Base-by-base conservation (phyloP, 2,113 vertebrate species). In the Vulpes vulpes region DNA sequence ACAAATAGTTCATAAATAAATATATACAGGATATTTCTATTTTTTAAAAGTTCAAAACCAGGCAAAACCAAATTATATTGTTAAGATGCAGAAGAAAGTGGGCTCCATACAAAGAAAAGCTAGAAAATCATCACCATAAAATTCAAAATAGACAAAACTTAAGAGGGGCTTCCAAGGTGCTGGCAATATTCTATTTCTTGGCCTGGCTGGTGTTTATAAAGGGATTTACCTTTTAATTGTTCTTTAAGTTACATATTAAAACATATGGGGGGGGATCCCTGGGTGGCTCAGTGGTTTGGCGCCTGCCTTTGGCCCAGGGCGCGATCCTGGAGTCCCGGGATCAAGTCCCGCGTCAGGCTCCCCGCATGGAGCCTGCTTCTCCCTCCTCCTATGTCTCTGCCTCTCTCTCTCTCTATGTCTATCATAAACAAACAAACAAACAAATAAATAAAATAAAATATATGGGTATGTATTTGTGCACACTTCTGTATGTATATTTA, bases 191-290 rank as follows among this genome's bases (percentile, higher is more conserved):
- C 23, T 51, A 62, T 73, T 86, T 96, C 86, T 87, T 90, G 25
- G 65, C 3, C 43, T 90, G 32, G 53, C 9, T 49, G 38, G 65
- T 93, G 30, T 25, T 96, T 90, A 84, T 25, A 67, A 11, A 85
- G 19, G 43, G 86, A 93, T 82, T 91, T 93, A 81, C 20, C 17
- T 88, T 90, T 86, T 85, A 86, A 94, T 65, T 86, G 49, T 38
- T 62, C 32, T 76, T 73, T 80, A 92, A 94, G 55, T 57, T 86
- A 51, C 35, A 32, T 65, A 80, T 93, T 74, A 60, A 95, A 35
- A 91, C 35, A 67, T 38, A 51, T 27, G 12, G 22, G 49, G 43
- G 43, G 43, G 43, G 43, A 43, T 43, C 43, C 43, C 43, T 43
- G 43, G 43, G 43, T 43, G 43, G 43, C 43, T 43, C 43, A 43